Evolutionary conservation across 2,113 vertebrate species (phyloP).

Genomic region (Pomatorhinus ruficollis): DNA sequence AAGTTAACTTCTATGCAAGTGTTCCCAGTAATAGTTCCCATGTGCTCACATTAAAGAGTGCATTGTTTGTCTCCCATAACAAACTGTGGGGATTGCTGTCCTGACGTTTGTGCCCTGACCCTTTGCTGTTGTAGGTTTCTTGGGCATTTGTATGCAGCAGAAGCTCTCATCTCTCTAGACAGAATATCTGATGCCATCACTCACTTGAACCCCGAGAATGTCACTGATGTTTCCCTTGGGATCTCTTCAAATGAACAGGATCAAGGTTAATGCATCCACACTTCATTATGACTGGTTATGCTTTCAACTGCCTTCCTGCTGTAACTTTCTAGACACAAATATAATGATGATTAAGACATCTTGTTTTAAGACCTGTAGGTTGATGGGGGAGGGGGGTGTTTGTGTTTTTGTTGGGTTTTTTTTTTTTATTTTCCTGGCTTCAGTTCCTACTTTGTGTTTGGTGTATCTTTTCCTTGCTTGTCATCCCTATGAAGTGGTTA

Average conservation of each 20-base stretch:
- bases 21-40: neutral
- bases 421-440: neutral
- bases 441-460: neutral
- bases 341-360: neutral
- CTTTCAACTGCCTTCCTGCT: constrained; percentile 25
- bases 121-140: constrained; percentile 84
- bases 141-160: constrained; percentile 95
- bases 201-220: constrained; percentile 96
- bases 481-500: neutral
- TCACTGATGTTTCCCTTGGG: constrained; percentile 94
- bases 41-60: neutral
- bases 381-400: neutral
- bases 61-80: neutral
- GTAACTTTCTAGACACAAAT: neutral
- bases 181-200: constrained; percentile 96
- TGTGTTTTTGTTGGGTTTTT: neutral
- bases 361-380: neutral
- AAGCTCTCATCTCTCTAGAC: constrained; percentile 97
- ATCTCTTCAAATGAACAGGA: constrained; percentile 92
- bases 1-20: neutral
- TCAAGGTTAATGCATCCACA: constrained; percentile 84
- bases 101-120: neutral
- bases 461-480: neutral
- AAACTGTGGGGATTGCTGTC: neutral
- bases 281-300: constrained; percentile 41